Percentiles rank a stretch among this genome's conserved stretches.
Evolutionary conservation across 2,797 vertebrate species (phyloP).

Genomic region (Heliangelus exortis): DNA sequence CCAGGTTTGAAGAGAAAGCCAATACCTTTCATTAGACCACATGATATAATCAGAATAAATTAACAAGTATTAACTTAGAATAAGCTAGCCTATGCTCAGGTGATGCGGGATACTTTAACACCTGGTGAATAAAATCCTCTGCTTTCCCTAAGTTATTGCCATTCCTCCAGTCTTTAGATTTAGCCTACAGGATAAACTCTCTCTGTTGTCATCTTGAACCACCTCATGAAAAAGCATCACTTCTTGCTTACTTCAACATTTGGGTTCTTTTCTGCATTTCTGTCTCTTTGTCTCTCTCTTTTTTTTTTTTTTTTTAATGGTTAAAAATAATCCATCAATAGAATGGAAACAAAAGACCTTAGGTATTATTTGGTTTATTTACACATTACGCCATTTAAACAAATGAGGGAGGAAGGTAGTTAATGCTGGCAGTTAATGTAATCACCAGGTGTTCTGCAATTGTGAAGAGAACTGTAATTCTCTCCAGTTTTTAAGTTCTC

Average conservation of each 20-base stretch:
- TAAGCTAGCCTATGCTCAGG: not conserved
- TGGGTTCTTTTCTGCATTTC: not conserved
- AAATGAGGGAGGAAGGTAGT: not conserved
- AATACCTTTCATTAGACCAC: not conserved
- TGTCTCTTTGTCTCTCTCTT: not conserved
- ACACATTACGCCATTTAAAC: not conserved
- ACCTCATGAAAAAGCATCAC: not conserved
- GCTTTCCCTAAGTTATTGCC: not conserved
- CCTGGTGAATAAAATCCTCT: not conserved
- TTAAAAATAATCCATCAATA: not conserved
- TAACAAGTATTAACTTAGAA: not conserved
- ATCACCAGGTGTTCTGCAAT: not conserved
- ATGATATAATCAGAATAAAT: not conserved
- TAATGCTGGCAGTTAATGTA: not conserved
- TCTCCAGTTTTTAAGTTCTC: not conserved
- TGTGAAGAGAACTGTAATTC: not conserved
- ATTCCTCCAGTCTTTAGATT: not conserved
- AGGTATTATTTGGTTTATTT: not conserved
- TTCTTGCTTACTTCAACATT: not conserved
- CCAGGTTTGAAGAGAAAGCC: not conserved
- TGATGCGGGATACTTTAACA: not conserved
- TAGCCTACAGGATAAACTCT: not conserved
- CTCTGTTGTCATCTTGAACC: not conserved
- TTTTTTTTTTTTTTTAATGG: not conserved
- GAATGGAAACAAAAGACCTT: not conserved